Evolutionary conservation across 2,797 vertebrate genomes (phyloP).

Genomic region (Squalus acanthias): DNA sequence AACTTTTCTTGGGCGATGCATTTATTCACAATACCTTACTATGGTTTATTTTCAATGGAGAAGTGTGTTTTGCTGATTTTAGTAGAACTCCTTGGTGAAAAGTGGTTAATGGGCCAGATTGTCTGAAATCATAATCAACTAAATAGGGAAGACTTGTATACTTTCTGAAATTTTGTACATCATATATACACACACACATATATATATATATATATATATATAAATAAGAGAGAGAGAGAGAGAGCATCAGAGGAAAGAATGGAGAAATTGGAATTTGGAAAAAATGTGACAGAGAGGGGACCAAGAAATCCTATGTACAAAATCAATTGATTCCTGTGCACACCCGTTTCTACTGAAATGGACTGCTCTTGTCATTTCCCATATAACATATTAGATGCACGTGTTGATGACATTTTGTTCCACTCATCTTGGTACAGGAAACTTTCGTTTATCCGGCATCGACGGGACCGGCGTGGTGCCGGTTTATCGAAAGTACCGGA

Average conservation of each 20-base stretch:
- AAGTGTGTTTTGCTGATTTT: neutral
- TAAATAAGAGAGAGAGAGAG: too few species aligned
- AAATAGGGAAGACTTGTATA: neutral
- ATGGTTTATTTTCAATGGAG: neutral
- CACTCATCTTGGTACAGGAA: neutral
- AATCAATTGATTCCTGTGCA: neutral
- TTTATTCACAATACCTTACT: neutral
- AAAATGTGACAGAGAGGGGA: neutral
- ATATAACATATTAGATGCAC: neutral
- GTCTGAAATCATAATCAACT: neutral
- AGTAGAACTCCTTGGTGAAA: neutral
- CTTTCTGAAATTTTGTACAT: too few species aligned
- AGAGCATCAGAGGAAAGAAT: neutral
- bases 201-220: too few species aligned
- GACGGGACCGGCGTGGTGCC: too few species aligned
- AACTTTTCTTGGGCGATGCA: neutral
- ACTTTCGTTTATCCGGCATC: too few species aligned
- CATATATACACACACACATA: too few species aligned
- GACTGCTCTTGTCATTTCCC: neutral
- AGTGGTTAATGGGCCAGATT: neutral
- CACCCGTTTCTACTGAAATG: neutral
- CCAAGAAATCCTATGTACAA: neutral
- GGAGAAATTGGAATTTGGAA: neutral
- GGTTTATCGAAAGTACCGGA: too few species aligned
- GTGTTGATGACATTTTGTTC: neutral